Base-by-base conservation (phyloP, 2,797 vertebrate genomes). In the Hybognathus amarus region DNA sequence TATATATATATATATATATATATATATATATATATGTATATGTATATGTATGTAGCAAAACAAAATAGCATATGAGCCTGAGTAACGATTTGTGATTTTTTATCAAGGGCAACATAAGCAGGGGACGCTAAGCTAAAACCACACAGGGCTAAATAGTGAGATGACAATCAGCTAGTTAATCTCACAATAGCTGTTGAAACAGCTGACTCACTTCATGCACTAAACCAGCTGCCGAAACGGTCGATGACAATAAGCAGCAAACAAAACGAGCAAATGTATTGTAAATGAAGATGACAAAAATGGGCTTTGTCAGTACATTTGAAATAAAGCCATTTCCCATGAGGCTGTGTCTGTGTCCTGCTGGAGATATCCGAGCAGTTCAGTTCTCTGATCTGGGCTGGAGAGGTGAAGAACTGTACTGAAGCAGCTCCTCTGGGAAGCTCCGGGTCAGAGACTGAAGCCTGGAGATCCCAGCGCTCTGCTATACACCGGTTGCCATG, bases 401-500 rank as follows among this genome's bases (percentile, higher is more conserved):
- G 67, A 70, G 15, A 33, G 73, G 78, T 63, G 63, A 27, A 73
- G 77, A 63, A 30, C 13, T 63, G 13, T 1, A 30, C 24, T 63
- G 59, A 61, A 61, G 59, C 59, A 15, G 59, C 59, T 27, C 24
- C 59, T 61, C 59, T 27, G 59, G 59, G 59, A 61, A 61, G 59
- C 24, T 6, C 59, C 2, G 24, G 59, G 24, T 61, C 56, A 61
- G 56, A 27, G 56, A 3, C 59, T 30, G 59, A 27, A 61, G 59
- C 59, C 24, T 61, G 59, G 42, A 42, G 11, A 42, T 42, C 59
- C 7, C 59, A 63, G 59, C 1, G 24, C 59, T 63, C 61, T 6
- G 61, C 12, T 17, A 30, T 63, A 63, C 27, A 63, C 69, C 9
- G 54, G 88, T 90, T 85, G 79, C 86, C 88, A 84, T 85, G 89